Evolutionary conservation across 1,140 invertebrate species (phyloP).

Genomic region (Calliphora vicina): DNA sequence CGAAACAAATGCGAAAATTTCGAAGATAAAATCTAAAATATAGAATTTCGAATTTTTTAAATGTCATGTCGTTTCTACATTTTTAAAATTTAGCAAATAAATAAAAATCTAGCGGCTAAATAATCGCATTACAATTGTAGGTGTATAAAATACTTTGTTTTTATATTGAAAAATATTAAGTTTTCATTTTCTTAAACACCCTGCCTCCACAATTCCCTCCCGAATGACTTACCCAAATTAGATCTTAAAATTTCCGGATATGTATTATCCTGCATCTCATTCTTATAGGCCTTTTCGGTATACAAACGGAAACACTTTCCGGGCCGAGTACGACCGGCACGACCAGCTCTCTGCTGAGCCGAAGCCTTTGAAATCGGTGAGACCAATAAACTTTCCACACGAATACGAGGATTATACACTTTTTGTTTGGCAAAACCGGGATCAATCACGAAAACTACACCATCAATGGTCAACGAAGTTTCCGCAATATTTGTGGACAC

Average conservation of each 20-base stretch:
- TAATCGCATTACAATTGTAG: too few species aligned
- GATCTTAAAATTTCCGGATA: constrained; percentile 94
- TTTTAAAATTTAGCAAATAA: too few species aligned
- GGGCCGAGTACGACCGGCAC: constrained; percentile 94
- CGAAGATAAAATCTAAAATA: too few species aligned
- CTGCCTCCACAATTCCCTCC: too few species aligned
- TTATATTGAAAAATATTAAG: too few species aligned
- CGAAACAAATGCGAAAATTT: too few species aligned
- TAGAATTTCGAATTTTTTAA: too few species aligned
- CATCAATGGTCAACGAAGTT: constrained; percentile 98
- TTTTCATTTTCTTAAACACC: too few species aligned
- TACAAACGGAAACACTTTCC: constrained; percentile 99
- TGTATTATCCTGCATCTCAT: constrained; percentile 99
- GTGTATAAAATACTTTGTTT: too few species aligned
- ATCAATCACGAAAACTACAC: constrained; percentile 99
- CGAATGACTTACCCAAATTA: constrained; percentile 59
- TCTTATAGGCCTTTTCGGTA: constrained; percentile 98
- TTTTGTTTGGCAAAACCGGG: constrained; percentile 99
- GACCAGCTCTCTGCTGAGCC: constrained; percentile 97
- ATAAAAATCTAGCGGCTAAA: too few species aligned
- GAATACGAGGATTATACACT: constrained; percentile 95
- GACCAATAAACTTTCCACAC: constrained; percentile 96
- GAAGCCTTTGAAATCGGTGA: constrained; percentile 99
- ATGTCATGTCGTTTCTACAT: too few species aligned
- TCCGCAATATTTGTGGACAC: constrained; percentile 99